Evolutionary conservation across 2,888 invertebrate genomes (phyloP).

Genomic region (Scaptomyza caliginosa): DNA sequence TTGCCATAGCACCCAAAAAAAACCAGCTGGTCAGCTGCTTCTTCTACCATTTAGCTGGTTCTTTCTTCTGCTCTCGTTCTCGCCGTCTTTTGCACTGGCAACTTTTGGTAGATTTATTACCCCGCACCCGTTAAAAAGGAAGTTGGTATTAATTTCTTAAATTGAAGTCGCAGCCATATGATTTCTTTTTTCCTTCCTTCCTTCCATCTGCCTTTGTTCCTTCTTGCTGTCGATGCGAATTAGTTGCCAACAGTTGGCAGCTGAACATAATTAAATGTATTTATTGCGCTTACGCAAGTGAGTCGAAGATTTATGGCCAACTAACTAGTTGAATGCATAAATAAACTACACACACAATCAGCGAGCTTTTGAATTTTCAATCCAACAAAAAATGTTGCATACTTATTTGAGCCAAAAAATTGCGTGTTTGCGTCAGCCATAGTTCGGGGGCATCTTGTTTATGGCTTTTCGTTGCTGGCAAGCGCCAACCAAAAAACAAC

Average conservation of each 20-base stretch:
- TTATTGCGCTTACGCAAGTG: conserved; percentile 18
- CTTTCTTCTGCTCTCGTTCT: neutral
- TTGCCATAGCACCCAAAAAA: conserved; percentile 23
- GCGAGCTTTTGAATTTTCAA: too few species aligned
- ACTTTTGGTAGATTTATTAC: conserved; percentile 63
- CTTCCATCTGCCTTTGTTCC: neutral
- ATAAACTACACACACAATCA: too few species aligned
- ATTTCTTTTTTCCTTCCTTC: neutral
- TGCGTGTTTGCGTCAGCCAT: conserved; percentile 35
- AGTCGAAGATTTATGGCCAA: too few species aligned
- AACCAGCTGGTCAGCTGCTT: conserved; percentile 22
- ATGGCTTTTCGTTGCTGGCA: conserved; percentile 50
- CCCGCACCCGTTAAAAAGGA: conserved; percentile 44
- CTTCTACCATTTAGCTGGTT: neutral
- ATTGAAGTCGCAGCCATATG: conserved; percentile 48
- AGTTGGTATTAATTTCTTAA: conserved; percentile 70
- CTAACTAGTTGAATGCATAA: too few species aligned
- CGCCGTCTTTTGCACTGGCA: conserved; percentile 3
- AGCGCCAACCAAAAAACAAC: conserved; percentile 11
- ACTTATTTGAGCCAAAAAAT: conserved; percentile 29
- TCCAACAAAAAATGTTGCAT: too few species aligned
- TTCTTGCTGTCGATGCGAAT: conserved; percentile 36
- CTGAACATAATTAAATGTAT: conserved; percentile 52
- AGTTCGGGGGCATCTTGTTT: conserved; percentile 47
- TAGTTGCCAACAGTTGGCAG: conserved; percentile 31